phyloP scores from a whole-genome alignment of 2,888 invertebrate species.

The Prosapia bicincta region DNA sequence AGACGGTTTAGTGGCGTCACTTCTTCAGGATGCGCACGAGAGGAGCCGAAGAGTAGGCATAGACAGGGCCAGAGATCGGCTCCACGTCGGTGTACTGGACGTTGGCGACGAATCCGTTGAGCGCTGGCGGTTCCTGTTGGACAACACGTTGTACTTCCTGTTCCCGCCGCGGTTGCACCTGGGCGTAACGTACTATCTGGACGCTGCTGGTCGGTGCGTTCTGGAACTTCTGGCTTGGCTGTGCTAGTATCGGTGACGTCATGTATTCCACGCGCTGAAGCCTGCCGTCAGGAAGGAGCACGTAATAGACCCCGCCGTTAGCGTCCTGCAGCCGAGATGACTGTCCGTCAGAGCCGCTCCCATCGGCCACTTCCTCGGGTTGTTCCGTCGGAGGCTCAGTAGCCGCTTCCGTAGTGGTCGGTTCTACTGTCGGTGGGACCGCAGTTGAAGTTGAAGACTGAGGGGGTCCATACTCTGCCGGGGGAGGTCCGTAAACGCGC shows the following conservation, averaged over 20 bases:
- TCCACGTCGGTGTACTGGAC: constrained; percentile 39
- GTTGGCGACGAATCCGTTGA: constrained; percentile 33
- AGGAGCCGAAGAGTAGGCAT: constrained; percentile 36
- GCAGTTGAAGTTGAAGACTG: neutral
- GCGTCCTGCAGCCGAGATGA: constrained; percentile 15
- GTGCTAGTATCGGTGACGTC: no score
- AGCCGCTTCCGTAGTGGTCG: neutral
- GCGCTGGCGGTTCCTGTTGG: no score
- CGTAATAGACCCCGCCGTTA: constrained; percentile 38
- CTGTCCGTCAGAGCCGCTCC: neutral
- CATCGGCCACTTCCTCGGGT: constrained; percentile 7
- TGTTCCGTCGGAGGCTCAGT: constrained; percentile 15
- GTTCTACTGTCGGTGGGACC: neutral
- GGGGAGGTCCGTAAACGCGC: neutral
- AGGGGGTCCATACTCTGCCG: neutral
- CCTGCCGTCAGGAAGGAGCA: constrained; percentile 38
- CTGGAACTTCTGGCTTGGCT: neutral
- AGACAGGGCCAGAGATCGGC: constrained; percentile 39
- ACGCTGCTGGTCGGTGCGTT: no score
- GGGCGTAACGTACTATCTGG: no score
- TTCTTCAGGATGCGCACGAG: constrained; percentile 33
- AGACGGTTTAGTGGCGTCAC: neutral
- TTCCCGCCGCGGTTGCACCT: no score
- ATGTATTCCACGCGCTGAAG: constrained; percentile 34
- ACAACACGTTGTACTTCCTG: no score